Evolutionary conservation across 2,797 vertebrate genomes (phyloP).

Genomic region (Podarcis siculus): DNA sequence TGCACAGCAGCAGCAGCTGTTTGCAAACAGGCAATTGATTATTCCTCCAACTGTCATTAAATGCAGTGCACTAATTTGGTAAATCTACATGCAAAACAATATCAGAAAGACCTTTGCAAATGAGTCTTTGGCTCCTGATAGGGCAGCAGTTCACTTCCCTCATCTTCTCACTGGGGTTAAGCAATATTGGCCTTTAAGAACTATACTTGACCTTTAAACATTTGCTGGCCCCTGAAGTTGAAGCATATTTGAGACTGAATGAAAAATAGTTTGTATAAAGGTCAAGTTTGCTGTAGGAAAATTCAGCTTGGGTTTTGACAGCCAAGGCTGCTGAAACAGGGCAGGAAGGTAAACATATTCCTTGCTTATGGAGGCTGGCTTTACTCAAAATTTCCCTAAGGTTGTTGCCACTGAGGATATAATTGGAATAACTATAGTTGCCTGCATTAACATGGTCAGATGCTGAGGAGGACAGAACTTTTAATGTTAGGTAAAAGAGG

Average conservation of each 20-base stretch:
- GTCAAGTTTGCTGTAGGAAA: constrained; percentile 64
- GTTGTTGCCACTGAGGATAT: neutral
- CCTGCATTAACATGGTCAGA: neutral
- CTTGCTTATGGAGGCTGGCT: neutral
- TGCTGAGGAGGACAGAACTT: neutral
- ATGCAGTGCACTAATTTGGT: constrained; percentile 1
- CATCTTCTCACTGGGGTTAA: constrained; percentile 27
- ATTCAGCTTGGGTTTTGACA: constrained; percentile 49
- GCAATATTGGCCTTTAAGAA: constrained; percentile 42
- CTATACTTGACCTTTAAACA: constrained; percentile 67
- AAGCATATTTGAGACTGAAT: constrained; percentile 63
- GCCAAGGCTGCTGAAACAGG: constrained; percentile 26
- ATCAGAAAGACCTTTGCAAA: neutral
- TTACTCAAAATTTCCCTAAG: neutral
- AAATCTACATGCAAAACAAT: neutral
- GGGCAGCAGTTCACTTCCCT: neutral
- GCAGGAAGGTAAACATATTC: neutral
- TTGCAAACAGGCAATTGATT: neutral
- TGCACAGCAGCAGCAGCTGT: neutral
- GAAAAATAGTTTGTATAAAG: constrained; percentile 67
- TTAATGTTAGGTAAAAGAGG: neutral
- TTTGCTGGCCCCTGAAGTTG: constrained; percentile 65
- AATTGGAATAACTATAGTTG: neutral
- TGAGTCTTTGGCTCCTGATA: constrained; percentile 25
- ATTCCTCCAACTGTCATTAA: neutral